Percentiles rank a stretch among this genome's conserved stretches.
Evolutionary conservation across 2,113 vertebrate species (phyloP).

Genomic region (Elephantulus edwardii): DNA sequence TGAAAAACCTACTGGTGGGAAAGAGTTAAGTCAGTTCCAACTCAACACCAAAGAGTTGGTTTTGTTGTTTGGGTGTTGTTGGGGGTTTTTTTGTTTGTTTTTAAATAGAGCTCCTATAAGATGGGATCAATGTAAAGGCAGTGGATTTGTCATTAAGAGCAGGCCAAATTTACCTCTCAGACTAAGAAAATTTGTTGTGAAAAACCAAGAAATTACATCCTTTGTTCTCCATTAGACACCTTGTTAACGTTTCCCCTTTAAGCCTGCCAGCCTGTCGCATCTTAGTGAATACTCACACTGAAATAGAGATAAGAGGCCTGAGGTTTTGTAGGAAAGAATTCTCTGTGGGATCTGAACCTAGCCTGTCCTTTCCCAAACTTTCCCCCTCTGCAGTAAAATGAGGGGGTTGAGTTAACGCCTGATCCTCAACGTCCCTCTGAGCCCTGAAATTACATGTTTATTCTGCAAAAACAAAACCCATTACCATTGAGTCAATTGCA

Average conservation of each 20-base stretch:
- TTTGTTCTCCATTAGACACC: slow-evolving; percentile 15
- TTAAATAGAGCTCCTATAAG: no score
- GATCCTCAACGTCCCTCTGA: neutral
- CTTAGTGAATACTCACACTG: neutral
- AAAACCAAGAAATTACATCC: neutral
- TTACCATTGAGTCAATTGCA: neutral
- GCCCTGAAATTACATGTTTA: neutral
- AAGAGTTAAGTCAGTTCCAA: neutral
- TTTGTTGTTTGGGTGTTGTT: no score
- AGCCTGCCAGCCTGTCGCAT: neutral
- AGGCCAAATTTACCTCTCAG: neutral
- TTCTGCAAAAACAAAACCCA: neutral
- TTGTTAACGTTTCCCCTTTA: neutral
- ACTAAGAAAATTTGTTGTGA: neutral
- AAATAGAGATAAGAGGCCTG: neutral
- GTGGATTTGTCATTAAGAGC: neutral
- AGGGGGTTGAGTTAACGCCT: neutral
- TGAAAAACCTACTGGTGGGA: no score
- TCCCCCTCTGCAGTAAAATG: neutral
- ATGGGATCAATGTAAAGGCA: no score
- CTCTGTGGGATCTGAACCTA: neutral
- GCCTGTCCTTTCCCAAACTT: neutral
- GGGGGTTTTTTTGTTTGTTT: no score
- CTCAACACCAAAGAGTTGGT: neutral
- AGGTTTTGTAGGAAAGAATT: neutral